Evolutionary conservation across 2,888 invertebrate species (phyloP), one percentile per base, ranked within the genome.

Genomic region (Drosophila testacea): DNA sequence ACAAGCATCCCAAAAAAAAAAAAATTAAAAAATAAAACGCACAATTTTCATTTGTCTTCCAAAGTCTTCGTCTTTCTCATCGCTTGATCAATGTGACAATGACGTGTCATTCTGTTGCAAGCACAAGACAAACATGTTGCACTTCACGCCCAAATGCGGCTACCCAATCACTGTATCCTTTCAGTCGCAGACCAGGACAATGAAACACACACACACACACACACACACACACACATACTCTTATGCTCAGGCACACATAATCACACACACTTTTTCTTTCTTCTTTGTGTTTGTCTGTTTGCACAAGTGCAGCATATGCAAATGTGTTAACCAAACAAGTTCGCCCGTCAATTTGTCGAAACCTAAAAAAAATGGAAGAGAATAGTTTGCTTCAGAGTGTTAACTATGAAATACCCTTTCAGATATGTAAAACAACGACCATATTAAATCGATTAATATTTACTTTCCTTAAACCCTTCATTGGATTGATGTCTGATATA

Each of bases 71-170:
- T 39, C 34, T 59, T 47, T 4, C 7, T 30, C 41, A 36, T 11
- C 68, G 52, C 62, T 68, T 54, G 62, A 78, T 79, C 78, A 79
- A 75, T 79, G 69, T 67, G 65, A 71, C 62, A 70, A 67, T 59
- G 66, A 50, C 44, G 63, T 57, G 81, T 73, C 80, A 77, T 70
- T 50, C 62, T 41, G 28, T 67, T 59, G 79, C 65, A 72, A 82
- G 75, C 75, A 67, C 62, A 66, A 69, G 67, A 64, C 76, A 80
- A 82, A 76, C 79, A 70, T 56, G 55, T 69, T 70, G 67, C 76
- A 66, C 65, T 70, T 70, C 42, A 57, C 57, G 60, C 64, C 16
- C 68, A 51, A 38, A 50, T 72, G 77, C 62, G 36, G 16, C 47
- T 22, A 10, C 30, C 52, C 46, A 69, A 69, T 69, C 69, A 59